phyloP scores from a whole-genome alignment of 2,113 vertebrate species.

The Microcebus lehilahytsara region DNA sequence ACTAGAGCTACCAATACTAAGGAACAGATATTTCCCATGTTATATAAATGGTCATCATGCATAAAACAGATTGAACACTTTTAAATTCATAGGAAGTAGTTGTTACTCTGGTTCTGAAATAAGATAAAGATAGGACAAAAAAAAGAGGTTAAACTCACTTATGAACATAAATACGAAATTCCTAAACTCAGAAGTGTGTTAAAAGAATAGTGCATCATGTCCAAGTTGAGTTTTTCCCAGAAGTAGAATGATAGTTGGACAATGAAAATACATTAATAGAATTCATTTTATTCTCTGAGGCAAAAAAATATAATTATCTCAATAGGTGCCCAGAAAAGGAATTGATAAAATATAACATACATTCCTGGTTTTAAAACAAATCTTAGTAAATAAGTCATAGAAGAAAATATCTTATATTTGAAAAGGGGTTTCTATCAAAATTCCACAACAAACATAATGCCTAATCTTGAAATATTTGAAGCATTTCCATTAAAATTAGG shows the following conservation, averaged over 20 bases:
- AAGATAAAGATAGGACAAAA: background rate
- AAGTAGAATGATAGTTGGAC: background rate
- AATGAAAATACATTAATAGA: background rate
- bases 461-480: slow-evolving; percentile 11
- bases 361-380: background rate
- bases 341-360: background rate
- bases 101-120: slow-evolving; percentile 10
- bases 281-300: slow-evolving; percentile 3
- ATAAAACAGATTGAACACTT: background rate
- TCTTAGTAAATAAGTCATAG: background rate
- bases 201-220: background rate
- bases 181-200: background rate
- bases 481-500: background rate
- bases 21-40: background rate
- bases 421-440: slow-evolving; percentile 11
- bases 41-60: background rate
- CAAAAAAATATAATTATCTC: slow-evolving; percentile 3
- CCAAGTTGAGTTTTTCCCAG: background rate
- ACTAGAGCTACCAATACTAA: slow-evolving; percentile 1
- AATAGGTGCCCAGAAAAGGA: background rate
- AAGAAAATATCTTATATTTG: slow-evolving; percentile 18
- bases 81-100: background rate
- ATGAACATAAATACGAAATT: slow-evolving; percentile 3
- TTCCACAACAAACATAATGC: background rate
- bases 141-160: background rate